phyloP scores from a whole-genome alignment of 2,113 vertebrate species.

The Pollimyrus isidori region DNA sequence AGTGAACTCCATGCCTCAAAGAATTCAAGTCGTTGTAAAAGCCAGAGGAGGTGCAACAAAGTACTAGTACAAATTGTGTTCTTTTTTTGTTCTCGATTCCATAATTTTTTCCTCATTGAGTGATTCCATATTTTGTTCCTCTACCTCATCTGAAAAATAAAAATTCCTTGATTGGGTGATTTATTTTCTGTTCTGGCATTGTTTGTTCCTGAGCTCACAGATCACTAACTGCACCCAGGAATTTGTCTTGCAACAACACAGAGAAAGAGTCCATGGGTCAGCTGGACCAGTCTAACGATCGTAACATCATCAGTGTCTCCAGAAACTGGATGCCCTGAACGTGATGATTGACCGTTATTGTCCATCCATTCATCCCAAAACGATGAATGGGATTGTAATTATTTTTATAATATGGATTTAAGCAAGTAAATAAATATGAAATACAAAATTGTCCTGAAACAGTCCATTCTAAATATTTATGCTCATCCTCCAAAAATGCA shows the following conservation, averaged over 20 bases:
- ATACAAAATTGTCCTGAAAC: background rate
- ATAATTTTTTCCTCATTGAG: no score
- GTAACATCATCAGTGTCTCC: background rate
- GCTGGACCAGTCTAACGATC: background rate
- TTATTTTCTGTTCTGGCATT: background rate
- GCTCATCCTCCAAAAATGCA: background rate
- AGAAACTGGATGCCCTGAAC: background rate
- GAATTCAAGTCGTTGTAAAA: no score
- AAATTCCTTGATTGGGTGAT: background rate
- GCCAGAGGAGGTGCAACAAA: no score
- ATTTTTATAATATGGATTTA: background rate
- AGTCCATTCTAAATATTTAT: background rate
- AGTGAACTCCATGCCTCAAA: no score
- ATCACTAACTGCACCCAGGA: background rate
- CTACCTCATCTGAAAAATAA: no score
- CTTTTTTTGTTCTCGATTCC: no score
- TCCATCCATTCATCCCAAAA: background rate
- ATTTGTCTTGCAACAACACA: background rate
- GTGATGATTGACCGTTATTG: background rate
- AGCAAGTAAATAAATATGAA: background rate
- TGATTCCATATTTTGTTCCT: no score
- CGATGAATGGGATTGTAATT: background rate
- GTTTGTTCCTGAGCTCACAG: background rate
- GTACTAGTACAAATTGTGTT: no score
- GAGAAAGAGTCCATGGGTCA: background rate